These are phyloP conservation scores for Euschistus heros DNA, from an alignment of 1,140 invertebrate species.

Conservation along the genomic window DNA sequence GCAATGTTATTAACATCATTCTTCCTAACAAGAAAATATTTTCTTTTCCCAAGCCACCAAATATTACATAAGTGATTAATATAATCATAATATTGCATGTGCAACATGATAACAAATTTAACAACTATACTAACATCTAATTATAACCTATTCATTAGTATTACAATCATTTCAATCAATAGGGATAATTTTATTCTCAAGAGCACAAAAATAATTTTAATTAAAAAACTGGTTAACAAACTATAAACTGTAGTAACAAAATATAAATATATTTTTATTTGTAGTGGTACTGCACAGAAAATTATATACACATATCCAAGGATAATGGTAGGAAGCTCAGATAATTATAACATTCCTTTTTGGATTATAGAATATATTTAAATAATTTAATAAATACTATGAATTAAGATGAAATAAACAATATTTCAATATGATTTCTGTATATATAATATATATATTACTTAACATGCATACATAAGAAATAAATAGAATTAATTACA, in stretches of 20 bases:
- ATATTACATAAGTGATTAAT: conserved; percentile 32
- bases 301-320: too few species aligned
- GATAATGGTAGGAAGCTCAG: too few species aligned
- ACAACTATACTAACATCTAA: conserved; percentile 17
- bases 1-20: conserved; percentile 26
- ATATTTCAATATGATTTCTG: neutral
- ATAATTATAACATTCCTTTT: too few species aligned
- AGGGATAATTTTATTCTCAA: conserved; percentile 3
- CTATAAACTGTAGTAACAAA: too few species aligned
- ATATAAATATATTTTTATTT: too few species aligned
- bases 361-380: too few species aligned
- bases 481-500: neutral
- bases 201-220: conserved; percentile 11
- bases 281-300: too few species aligned
- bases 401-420: too few species aligned
- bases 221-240: conserved; percentile 1
- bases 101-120: conserved; percentile 30
- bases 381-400: too few species aligned
- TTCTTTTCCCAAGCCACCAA: conserved; percentile 28
- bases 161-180: too few species aligned
- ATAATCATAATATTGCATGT: conserved; percentile 32
- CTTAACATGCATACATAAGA: neutral
- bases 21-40: conserved; percentile 28
- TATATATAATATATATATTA: conserved; percentile 15
- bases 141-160: neutral